Base-by-base conservation (phyloP, 2,797 vertebrate species). In the Labeo calbasu region DNA sequence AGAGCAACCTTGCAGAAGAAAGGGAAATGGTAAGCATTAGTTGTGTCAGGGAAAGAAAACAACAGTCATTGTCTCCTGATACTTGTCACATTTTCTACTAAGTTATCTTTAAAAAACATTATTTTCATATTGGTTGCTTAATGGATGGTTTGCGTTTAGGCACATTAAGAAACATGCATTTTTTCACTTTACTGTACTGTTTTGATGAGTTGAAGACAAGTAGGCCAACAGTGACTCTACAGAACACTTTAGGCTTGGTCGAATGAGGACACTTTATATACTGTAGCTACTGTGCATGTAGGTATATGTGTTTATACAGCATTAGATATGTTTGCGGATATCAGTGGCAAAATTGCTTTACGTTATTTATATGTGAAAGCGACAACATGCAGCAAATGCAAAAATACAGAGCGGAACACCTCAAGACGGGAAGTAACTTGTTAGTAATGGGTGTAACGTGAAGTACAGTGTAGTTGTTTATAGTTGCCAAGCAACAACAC, bases 1-100 rank as follows among this genome's bases (percentile, higher is more conserved):
- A 61, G 86, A 87, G 83, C 86, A 90, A 89, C 91, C 92, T 90
- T 92, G 88, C 91, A 88, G 90, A 87, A 89, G 88, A 86, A 81
- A 89, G 81, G 79, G 83, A 89, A 90, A 86, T 73, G 90, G 51
- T n/a, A 65, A 48, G 70, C 86, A 91, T 89, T 86, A 90, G 89
- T 92, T 88, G 81, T 92, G 88, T 82, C 83, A 80, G 79, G 46
- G 48, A 81, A 85, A 88, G 80, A 79, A 78, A 90, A 89, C 88
- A 88, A 87, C 65, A 85, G 69, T 83, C 51, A 79, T 82, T 70
- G 87, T 88, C 91, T 91, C 89, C 79, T 85, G 87, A 89, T 88
- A 81, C 86, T 86, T 87, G 88, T 90, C 92, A 91, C 89, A 91
- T 78, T 65, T 63, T 50, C 19, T 65, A n/a, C 25, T 66, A 79